Evolutionary conservation across 2,113 vertebrate genomes (phyloP), one percentile per base, ranked within the genome.

Genomic region (Hippopotamus amphibius): DNA sequence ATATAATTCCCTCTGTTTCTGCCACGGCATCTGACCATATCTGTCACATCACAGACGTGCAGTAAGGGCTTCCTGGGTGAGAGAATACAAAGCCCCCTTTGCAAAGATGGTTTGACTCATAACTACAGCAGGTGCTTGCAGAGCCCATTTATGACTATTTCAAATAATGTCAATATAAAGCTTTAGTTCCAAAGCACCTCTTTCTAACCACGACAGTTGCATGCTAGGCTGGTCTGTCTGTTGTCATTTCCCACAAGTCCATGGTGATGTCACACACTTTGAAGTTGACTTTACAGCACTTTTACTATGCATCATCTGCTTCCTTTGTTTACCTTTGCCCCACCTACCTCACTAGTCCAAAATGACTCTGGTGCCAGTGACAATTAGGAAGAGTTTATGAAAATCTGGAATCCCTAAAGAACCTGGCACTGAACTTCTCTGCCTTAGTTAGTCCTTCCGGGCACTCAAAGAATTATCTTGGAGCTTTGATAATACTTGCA

Each of bases 251-350:
- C 55, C 89, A 94, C 61, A 95, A 88, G 79, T 80, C 72, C 53
- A 2, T 33, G 33, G 72, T 77, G 93, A 97, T 48, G 41, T 87
- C 72, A 66, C 59, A 59, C 8, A n/a, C 72, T 97, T 98, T 97
- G 89, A 98, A 95, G 88, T 19, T 91, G 90, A 87, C 85, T 97
- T 93, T 92, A 93, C 30, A 89, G 86, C 69, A 59, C 10, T 71
- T 91, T 96, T 97, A 93, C 81, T 90, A 74, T 28, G 88, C 71
- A 92, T 79, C 72, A 72, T 43, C 85, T 82, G 63, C 19, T 83
- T 68, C 24, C 55, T 93, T 63, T 92, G 74, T 90, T 97, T 90
- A 88, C 71, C 37, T 96, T 80, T 86, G 84, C 86, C 79, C 57
- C 81, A 82, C 82, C 82, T 82, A 63, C 41, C 94, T 94, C 69